These are phyloP conservation scores for Gerosis bhagava DNA, from an alignment of 2,888 invertebrate genomes.

Conservation along the genomic window DNA sequence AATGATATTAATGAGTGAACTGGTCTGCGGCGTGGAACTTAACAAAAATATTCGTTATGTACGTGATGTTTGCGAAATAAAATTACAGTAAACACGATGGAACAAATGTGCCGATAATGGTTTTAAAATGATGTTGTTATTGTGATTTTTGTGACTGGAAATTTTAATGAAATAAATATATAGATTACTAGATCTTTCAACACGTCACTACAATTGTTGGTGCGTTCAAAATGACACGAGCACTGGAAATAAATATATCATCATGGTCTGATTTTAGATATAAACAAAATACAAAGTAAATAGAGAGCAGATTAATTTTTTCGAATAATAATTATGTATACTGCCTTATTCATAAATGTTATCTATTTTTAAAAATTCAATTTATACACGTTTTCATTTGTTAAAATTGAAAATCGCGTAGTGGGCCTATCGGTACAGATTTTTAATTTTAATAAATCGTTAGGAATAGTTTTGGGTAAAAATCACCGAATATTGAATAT, in stretches of 20 bases:
- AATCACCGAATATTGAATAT: constrained; percentile 21
- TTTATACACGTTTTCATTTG: constrained; percentile 33
- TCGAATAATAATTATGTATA: constrained; percentile 40
- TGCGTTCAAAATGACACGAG: constrained; percentile 2
- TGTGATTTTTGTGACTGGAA: constrained; percentile 24
- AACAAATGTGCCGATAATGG: no score
- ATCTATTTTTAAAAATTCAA: constrained; percentile 37
- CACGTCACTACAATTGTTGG: constrained; percentile 13
- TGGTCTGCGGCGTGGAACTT: constrained; percentile 28
- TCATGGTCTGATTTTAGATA: constrained; percentile 38
- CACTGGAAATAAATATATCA: constrained; percentile 37
- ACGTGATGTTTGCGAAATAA: no score
- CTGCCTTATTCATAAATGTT: constrained; percentile 56
- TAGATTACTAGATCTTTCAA: constrained; percentile 6
- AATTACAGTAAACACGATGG: no score
- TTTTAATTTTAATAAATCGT: constrained; percentile 41
- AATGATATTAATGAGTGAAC: constrained; percentile 21
- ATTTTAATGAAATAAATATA: constrained; percentile 12
- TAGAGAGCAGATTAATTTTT: constrained; percentile 36
- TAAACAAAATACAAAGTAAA: constrained; percentile 28
- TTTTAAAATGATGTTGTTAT: constrained; percentile 14
- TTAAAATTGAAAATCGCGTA: constrained; percentile 43
- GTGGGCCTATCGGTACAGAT: constrained; percentile 18
- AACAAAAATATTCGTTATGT: not conserved
- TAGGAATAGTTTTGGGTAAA: constrained; percentile 40